Conservation (phyloP, 2,797 vertebrate genomes). For the Gambelia wislizenii region DNA sequence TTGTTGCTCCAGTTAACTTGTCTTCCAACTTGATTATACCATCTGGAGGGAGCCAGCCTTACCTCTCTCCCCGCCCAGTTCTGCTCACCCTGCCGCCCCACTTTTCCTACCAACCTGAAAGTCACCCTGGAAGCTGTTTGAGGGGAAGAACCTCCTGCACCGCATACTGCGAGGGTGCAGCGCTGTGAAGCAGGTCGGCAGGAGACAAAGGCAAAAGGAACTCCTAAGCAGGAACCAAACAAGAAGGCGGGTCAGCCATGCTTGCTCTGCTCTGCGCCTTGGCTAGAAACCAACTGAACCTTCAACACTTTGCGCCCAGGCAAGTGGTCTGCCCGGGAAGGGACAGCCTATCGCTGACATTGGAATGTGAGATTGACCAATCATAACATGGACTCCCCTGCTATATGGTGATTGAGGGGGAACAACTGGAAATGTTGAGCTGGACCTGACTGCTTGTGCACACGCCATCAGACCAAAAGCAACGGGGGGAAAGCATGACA, state of each 20-base stretch:
- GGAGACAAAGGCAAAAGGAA: conserved; percentile 86
- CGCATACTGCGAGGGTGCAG: conserved; percentile 87
- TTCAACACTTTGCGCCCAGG: background rate
- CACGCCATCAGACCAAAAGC: background rate
- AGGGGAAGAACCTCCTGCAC: conserved; percentile 87
- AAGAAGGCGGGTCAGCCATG: background rate
- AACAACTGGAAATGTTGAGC: accelerated
- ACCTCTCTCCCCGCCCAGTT: too few species aligned
- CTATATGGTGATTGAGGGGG: too few species aligned
- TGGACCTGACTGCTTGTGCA: background rate
- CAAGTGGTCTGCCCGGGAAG: too few species aligned
- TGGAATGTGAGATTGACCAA: background rate
- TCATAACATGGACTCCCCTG: accelerated
- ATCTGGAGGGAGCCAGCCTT: too few species aligned
- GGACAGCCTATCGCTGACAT: background rate
- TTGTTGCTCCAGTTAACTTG: too few species aligned
- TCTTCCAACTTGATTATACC: background rate
- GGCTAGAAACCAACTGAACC: too few species aligned
- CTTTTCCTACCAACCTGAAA: conserved; percentile 83
- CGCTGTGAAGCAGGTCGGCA: conserved; percentile 86
- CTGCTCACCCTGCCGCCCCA: too few species aligned
- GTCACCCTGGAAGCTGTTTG: conserved; percentile 79
- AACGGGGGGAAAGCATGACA: background rate
- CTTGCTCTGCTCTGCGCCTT: background rate
- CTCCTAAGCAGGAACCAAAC: conserved; percentile 62